These are phyloP conservation scores for Platypus cylindrus DNA, from an alignment of 2,888 invertebrate species.

Conservation along the genomic window DNA sequence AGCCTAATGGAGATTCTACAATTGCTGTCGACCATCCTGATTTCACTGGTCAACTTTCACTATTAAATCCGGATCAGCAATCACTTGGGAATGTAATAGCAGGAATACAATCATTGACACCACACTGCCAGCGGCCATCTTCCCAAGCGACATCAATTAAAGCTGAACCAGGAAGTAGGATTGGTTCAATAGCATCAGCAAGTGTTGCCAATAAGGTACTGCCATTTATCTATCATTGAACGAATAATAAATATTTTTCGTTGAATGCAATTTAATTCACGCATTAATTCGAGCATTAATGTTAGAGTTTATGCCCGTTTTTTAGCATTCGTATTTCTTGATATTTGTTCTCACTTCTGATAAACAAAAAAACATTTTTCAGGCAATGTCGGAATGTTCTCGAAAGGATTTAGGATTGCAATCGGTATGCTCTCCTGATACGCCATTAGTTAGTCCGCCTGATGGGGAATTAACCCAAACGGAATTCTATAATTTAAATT, in stretches of 20 bases:
- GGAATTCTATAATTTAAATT: constrained; percentile 25
- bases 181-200: constrained; percentile 36
- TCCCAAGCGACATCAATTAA: constrained; percentile 44
- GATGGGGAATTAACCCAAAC: constrained; percentile 29
- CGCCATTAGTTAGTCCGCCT: constrained; percentile 34
- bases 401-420: constrained; percentile 41
- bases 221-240: too few relatives aligned
- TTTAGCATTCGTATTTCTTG: too few relatives aligned
- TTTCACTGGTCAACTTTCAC: constrained; percentile 4
- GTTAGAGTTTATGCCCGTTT: too few relatives aligned
- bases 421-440: constrained; percentile 36
- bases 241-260: too few relatives aligned
- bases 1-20: too few relatives aligned
- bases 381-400: constrained; percentile 46
- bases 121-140: constrained; percentile 29
- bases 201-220: constrained; percentile 33
- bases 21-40: too few relatives aligned
- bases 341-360: too few relatives aligned
- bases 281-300: too few relatives aligned
- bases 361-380: too few relatives aligned
- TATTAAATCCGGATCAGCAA: constrained; percentile 11
- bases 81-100: constrained; percentile 13
- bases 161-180: constrained; percentile 41
- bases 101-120: too few relatives aligned
- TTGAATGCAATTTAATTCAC: too few relatives aligned